Evolutionary conservation across 2,113 vertebrate species (phyloP), one percentile per base, ranked within the genome.

Genomic region (Dasyornis broadbenti): DNA sequence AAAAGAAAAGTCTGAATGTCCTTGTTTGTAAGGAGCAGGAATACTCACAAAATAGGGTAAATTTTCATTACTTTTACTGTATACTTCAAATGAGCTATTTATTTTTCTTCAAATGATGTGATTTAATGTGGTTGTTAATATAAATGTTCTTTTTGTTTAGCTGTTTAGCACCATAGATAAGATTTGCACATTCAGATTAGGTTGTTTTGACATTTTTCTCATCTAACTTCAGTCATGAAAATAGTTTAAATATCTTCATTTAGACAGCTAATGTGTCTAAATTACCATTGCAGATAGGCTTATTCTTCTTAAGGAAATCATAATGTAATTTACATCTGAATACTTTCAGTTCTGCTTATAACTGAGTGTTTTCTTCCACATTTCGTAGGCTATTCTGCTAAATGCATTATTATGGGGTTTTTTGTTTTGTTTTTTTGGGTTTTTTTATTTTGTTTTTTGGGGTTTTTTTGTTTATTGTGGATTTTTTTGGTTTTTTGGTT

Each of bases 401-500:
- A 49, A 44, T 31, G 14, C 33, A 31, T 59, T 73, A 40, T 8
- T 57, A 4, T 28, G 6, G 7, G n/a, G n/a, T n/a, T n/a, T n/a
- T n/a, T n/a, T n/a, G n/a, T n/a, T n/a, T n/a, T n/a, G n/a, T n/a
- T n/a, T n/a, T n/a, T n/a, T n/a, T n/a, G n/a, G n/a, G n/a, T n/a
- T n/a, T n/a, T n/a, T n/a, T n/a, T n/a, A n/a, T n/a, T n/a, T n/a
- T n/a, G n/a, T n/a, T n/a, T n/a, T n/a, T n/a, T n/a, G n/a, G n/a
- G n/a, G n/a, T n/a, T n/a, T n/a, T n/a, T n/a, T n/a, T n/a, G n/a
- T n/a, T n/a, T n/a, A n/a, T n/a, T n/a, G n/a, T n/a, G n/a, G n/a
- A n/a, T n/a, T n/a, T 20, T 21, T 70, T 49, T 30, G 3, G 4
- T 0, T 6, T 1, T 1, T 39, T 7, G n/a, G n/a, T 1, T 1